phyloP scores from a whole-genome alignment of 2,888 invertebrate genomes.

The Lithosia quadra region DNA sequence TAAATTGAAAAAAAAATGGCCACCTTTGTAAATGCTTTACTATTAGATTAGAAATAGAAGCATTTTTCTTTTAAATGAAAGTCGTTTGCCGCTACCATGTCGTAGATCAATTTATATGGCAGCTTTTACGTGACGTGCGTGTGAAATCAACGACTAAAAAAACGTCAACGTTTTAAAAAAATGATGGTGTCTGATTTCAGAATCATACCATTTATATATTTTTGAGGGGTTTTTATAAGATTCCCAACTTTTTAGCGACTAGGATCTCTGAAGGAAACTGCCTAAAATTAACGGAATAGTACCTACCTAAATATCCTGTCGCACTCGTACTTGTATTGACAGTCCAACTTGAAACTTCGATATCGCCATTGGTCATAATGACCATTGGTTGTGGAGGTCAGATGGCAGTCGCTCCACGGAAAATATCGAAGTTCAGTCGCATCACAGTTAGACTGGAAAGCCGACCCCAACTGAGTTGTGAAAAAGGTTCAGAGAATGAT shows the following conservation, averaged over 20 bases:
- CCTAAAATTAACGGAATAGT: too few relatives aligned
- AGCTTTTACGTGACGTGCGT: slow-evolving; percentile 18
- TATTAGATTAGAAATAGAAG: slow-evolving; percentile 9
- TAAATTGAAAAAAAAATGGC: background rate
- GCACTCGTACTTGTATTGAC: too few relatives aligned
- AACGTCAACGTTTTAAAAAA: background rate
- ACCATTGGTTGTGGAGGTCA: too few relatives aligned
- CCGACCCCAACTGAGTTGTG: too few relatives aligned
- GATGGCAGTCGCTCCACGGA: too few relatives aligned
- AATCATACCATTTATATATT: background rate
- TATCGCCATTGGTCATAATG: too few relatives aligned
- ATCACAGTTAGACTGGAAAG: too few relatives aligned
- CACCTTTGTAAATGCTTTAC: slow-evolving; percentile 6
- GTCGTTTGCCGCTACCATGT: slow-evolving; percentile 11
- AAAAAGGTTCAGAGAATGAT: too few relatives aligned
- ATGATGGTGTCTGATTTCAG: background rate
- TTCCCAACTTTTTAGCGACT: background rate
- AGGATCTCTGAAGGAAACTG: background rate
- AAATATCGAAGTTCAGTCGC: too few relatives aligned
- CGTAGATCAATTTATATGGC: slow-evolving; percentile 22
- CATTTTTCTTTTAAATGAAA: slow-evolving; percentile 15
- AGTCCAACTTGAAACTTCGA: too few relatives aligned
- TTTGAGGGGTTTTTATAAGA: background rate
- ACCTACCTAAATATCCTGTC: too few relatives aligned
- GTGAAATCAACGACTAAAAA: slow-evolving; percentile 9